Conservation (phyloP, 2,888 invertebrate genomes). For the Anthophora plumipes region DNA sequence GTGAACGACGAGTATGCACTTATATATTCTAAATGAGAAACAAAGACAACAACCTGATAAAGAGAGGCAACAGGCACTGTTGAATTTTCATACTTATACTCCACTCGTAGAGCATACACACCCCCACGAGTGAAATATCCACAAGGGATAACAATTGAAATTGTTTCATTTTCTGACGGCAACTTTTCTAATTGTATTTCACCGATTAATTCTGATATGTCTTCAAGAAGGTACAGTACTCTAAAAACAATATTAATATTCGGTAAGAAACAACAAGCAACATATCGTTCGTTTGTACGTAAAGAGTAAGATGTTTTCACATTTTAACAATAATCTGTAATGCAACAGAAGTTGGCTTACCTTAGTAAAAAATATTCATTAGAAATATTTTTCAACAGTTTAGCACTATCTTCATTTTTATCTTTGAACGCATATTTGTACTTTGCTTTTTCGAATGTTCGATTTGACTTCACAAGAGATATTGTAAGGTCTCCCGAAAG, state of each 20-base stretch:
- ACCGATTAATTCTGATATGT: conserved; percentile 81
- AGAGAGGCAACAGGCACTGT: conserved; percentile 68
- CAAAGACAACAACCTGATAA: conserved; percentile 21
- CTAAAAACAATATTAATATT: conserved; percentile 62
- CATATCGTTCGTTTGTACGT: not conserved
- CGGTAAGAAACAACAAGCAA: not conserved
- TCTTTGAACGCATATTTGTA: conserved; percentile 21
- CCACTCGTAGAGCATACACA: conserved; percentile 86
- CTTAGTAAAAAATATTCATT: conserved; percentile 55
- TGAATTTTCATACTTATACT: conserved; percentile 77
- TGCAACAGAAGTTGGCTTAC: conserved; percentile 26
- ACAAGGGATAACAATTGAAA: conserved; percentile 87
- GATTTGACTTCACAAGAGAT: conserved; percentile 85
- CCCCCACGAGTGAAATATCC: conserved; percentile 91
- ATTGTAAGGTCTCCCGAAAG: conserved; percentile 92
- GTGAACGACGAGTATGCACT: too few relatives aligned
- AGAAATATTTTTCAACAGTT: not conserved
- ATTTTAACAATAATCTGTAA: not conserved
- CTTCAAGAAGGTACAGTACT: conserved; percentile 86
- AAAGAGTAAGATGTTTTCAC: not conserved
- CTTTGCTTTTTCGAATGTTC: conserved; percentile 15
- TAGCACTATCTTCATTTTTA: not conserved
- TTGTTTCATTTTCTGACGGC: conserved; percentile 74
- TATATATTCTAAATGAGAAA: not conserved
- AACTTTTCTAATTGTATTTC: conserved; percentile 77